phyloP scores from a whole-genome alignment of 2,888 invertebrate genomes.

The Rugalucina vietnamica region DNA sequence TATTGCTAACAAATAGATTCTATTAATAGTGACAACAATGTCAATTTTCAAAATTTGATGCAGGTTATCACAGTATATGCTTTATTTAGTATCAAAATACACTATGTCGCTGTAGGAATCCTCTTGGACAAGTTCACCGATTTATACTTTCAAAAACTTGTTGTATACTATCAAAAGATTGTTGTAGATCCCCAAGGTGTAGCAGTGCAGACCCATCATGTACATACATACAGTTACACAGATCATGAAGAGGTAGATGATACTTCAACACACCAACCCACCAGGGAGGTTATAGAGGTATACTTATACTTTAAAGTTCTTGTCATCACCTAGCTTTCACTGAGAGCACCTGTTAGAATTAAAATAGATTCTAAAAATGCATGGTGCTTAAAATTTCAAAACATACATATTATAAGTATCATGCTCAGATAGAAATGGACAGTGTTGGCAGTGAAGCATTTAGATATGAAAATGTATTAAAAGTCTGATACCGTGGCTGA shows the following conservation, averaged over 20 bases:
- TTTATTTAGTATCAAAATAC: no score
- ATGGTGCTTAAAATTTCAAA: no score
- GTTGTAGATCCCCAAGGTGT: conserved; percentile 74
- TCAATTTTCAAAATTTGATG: neutral
- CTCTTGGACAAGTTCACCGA: neutral
- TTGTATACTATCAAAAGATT: neutral
- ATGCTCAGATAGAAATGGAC: no score
- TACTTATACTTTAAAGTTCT: no score
- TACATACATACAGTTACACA: conserved; percentile 64
- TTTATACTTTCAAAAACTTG: neutral
- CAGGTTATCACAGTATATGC: neutral
- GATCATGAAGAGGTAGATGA: conserved; percentile 53
- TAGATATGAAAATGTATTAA: no score
- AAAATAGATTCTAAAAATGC: no score
- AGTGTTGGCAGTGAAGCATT: no score
- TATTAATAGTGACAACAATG: neutral
- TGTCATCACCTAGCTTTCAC: no score
- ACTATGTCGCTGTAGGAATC: neutral
- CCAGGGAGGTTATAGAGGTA: conserved; percentile 71
- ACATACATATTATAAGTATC: no score
- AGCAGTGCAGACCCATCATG: conserved; percentile 79
- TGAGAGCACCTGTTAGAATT: no score
- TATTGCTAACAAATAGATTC: no score
- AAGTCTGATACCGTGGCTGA: no score
- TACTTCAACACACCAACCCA: conserved; percentile 64